Evolutionary conservation across 2,888 invertebrate genomes (phyloP), one percentile per base, ranked within the genome.

Genomic region (Caprella mutica): DNA sequence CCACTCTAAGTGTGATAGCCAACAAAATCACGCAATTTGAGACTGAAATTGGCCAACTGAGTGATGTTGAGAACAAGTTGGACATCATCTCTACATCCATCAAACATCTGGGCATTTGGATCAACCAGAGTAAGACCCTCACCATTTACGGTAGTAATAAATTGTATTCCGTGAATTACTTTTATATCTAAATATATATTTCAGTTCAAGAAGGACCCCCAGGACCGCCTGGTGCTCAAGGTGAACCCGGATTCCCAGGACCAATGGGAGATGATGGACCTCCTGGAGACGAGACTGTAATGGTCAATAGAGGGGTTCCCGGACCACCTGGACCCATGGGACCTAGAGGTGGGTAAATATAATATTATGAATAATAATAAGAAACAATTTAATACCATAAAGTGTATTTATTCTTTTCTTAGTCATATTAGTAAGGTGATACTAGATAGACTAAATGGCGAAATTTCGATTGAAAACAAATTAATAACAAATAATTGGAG

Each of bases 21-120:
- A 40, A 43, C 3, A 55, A 55, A 40, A 48, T 59, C 30, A 30
- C 52, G 5, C 19, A 55, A 5, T 59, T 55, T 26, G 59, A 59
- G 46, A 30, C 30, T 9, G 55, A 59, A 6, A 46, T 59, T 5
- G 39, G 30, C 27, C 33, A 29, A 2, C 21, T 59, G 1, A 52
- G 17, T 1, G 48, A 30, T 14, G 30, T 59, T 29, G 44, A 59
- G 38, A 51, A 52, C 30, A 59, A 55, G 21, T 44, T 59, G 14
- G 23, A 39, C 8, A 39, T 59, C 23, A 39, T 55, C 12, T 27
- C 51, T 2, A 30, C 52, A 3, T 39, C 55, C 46, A 40, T 59
- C 26, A 59, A 55, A 21, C 33, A 59, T 5, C 46, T 59, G 8
- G 55, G 55, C 6, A 17, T 30, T 30, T n/a, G 29, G 9, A 6